phyloP scores from a whole-genome alignment of 1,140 invertebrate species.

The Ceratosolen fusciceps region DNA sequence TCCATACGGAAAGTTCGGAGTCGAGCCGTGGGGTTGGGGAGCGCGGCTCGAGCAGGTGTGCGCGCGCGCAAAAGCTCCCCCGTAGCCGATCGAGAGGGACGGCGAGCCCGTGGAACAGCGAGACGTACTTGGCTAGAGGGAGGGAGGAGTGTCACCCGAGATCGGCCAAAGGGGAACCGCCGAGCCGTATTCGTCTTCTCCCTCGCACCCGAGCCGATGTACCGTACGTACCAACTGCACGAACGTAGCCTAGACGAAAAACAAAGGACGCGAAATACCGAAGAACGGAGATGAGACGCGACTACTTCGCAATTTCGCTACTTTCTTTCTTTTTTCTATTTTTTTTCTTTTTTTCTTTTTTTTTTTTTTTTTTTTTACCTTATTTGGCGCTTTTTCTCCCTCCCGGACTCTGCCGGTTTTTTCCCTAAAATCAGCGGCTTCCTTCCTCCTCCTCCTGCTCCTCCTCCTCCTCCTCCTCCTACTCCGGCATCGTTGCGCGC shows the following conservation, averaged over 20 bases:
- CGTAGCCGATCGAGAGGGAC: background rate
- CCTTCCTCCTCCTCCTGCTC: too few relatives aligned
- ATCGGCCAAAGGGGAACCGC: conserved; percentile 1
- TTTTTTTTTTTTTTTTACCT: background rate
- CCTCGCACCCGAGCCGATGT: background rate
- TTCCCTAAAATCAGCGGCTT: background rate
- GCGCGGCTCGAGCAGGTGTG: conserved; percentile 60
- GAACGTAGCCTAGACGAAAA: conserved; percentile 41
- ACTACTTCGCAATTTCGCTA: background rate
- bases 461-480: too few relatives aligned
- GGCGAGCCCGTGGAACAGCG: conserved; percentile 30
- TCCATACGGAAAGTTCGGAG: conserved; percentile 1
- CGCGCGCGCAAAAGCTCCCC: conserved; percentile 50
- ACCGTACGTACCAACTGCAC: too few relatives aligned
- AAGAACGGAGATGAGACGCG: conserved; percentile 38
- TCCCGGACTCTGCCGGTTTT: background rate
- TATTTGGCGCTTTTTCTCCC: too few relatives aligned
- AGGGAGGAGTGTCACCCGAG: conserved; percentile 34
- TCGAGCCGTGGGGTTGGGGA: conserved; percentile 48
- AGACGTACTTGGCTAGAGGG: too few relatives aligned
- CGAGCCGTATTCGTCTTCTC: background rate
- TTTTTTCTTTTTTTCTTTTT: background rate
- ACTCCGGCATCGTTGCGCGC: background rate
- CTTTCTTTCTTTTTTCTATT: background rate
- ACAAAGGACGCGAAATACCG: conserved; percentile 49